These are phyloP conservation scores for Cryptosula pallasiana DNA, from an alignment of 2,888 invertebrate species.

Conservation along the genomic window DNA sequence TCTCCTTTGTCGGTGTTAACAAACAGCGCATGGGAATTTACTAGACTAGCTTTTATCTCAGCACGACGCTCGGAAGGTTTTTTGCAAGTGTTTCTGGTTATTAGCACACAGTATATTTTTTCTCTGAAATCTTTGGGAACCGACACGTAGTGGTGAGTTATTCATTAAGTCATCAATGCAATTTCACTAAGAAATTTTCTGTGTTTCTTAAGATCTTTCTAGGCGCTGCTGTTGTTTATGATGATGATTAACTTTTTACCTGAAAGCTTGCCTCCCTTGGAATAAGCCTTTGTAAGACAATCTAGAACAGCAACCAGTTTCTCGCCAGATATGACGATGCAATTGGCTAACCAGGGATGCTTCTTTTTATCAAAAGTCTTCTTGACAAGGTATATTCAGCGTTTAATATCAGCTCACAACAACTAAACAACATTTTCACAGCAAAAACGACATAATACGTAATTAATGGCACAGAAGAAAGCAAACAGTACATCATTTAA, in stretches of 20 bases:
- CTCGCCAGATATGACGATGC: not conserved
- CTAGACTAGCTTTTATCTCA: not conserved
- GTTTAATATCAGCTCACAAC: too few relatives aligned
- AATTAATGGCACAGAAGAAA: too few relatives aligned
- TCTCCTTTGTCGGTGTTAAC: not conserved
- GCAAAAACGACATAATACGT: too few relatives aligned
- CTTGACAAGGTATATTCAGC: too few relatives aligned
- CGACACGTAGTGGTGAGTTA: not conserved
- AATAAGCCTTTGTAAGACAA: not conserved
- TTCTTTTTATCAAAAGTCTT: too few relatives aligned
- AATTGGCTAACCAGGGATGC: not conserved
- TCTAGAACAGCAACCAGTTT: not conserved
- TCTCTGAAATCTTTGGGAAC: not conserved
- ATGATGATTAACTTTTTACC: not conserved
- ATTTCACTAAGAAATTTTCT: not conserved
- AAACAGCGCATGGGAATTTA: not conserved
- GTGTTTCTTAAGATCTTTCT: not conserved
- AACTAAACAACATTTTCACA: too few relatives aligned
- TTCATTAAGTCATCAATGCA: not conserved
- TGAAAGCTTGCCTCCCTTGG: not conserved
- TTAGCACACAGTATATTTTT: not conserved
- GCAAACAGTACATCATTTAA: too few relatives aligned
- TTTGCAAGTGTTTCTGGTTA: not conserved
- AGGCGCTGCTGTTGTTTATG: not conserved
- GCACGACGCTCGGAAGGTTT: not conserved